Base-by-base conservation (phyloP, 1,140 invertebrate genomes). In the Tenebrio molitor region DNA sequence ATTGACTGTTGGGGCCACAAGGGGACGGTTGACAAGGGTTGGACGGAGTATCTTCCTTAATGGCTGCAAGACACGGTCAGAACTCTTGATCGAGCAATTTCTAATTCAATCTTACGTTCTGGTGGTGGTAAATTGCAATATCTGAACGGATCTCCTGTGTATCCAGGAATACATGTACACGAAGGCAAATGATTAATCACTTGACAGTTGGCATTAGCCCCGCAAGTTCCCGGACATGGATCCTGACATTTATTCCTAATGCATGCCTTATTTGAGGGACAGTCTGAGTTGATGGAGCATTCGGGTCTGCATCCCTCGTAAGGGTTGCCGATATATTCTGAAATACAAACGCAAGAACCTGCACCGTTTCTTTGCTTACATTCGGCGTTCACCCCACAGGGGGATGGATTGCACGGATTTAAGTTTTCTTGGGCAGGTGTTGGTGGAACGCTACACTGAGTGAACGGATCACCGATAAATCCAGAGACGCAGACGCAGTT, bases 211-310 rank as follows among this genome's bases (percentile, higher is more conserved):
- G 92, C 90, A 80, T 93, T 91, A 1, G 84, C 79, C 12, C 92
- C 92, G 82, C 93, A 94, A 21, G 88, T 89, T 71, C 90, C 91
- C n/a, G 89, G 89, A 76, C 93, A 95, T 16, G 92, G 92, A 81
- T 94, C 88, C 65, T 86, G 83, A 81, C 93, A 95, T 83, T 90
- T 91, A 72, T 89, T 88, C 78, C 88, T 89, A 23, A 91, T 88
- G 78, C 93, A 95, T 8, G 91, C 89, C 77, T 89, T 87, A 72
- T 90, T 89, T 16, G 88, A 88, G 1, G 90, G 81, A 82, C 93
- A 95, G 75, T 95, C 92, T 0, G 89, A 87, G 77, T 92, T 90
- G 6, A 91, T 82, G 0, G 88, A 86, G 80, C 93, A 94, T 83
- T 93, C 91, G 1, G 91, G 90, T 68, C 91, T 84, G 79, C 92